Evolutionary conservation across 2,113 vertebrate species (phyloP), one percentile per base, ranked within the genome.

Genomic region (Zapornia atra): DNA sequence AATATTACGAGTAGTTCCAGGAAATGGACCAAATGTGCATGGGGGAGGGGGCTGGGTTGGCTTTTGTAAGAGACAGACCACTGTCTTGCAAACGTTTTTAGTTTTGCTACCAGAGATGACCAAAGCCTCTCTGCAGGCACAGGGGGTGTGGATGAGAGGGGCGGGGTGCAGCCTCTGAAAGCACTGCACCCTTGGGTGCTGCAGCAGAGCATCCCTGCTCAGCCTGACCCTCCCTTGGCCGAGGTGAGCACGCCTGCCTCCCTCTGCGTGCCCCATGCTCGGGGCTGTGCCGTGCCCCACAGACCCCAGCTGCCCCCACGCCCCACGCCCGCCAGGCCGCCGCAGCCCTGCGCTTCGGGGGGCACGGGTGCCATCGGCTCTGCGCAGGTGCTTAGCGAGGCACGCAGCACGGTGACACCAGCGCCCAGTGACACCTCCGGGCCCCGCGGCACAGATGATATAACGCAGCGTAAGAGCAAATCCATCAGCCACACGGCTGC

Each of bases 281-380:
- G 3, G 44, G 38, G 15, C 63, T 31, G 5, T 17, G 33, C 18
- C 2, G 1, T 2, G 8, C 24, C 10, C 50, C 50, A 18, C 21
- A 20, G 48, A 48, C 48, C 22, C 21, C 48, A 12, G 11, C 20
- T 48, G 48, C 48, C 48, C 40, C 33, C 42, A 15, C 9, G 1
- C 28, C 48, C 46, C 3, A 36, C 36, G 15, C 9, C 0, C 28
- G 14, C 17, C 40, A 15, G 63, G 34, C 2, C 33, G 19, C 18
- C 63, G 9, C 80, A 11, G 64, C 60, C 3, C 0, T 3, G 26
- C 5, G 0, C 36, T 12, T 1, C 46, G 14, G 21, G 44, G 20
- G 4, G 16, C 0, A 3, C 13, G 5, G 21, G n/a, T 71, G 38
- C 48, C 38, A 0, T 14, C 4, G 42, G 13, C 68, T 3, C 0